Percentiles rank a stretch among this genome's conserved stretches.
These are phyloP conservation scores for Cepaea hortensis DNA, from an alignment of 2,888 invertebrate genomes.

Conservation along the genomic window DNA sequence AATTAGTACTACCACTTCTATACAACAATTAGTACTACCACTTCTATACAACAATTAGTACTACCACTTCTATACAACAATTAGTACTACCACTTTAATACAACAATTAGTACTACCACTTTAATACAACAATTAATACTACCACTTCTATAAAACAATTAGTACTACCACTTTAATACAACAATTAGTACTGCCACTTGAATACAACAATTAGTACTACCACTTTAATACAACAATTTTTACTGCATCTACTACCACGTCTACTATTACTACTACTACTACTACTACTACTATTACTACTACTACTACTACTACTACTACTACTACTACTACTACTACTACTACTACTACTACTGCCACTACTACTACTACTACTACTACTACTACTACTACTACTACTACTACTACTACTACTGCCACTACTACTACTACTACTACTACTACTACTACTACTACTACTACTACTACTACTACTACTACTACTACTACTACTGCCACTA, in stretches of 20 bases:
- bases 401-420: neutral
- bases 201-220: too few species aligned
- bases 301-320: neutral
- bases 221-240: conserved; percentile 20
- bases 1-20: too few species aligned
- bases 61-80: too few species aligned
- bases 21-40: too few species aligned
- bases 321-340: neutral
- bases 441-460: neutral
- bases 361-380: conserved; percentile 12
- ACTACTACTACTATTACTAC: neutral
- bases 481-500: neutral
- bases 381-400: conserved; percentile 1
- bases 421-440: neutral
- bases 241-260: conserved; percentile 1
- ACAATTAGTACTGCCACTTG: too few species aligned
- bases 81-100: too few species aligned
- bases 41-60: too few species aligned
- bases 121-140: too few species aligned
- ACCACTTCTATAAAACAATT: too few species aligned
- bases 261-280: neutral
- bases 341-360: conserved; percentile 24
- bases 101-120: too few species aligned
- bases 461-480: neutral
- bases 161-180: neutral